Conservation (phyloP, 2,113 vertebrate genomes). For the Crotalus tigris region DNA sequence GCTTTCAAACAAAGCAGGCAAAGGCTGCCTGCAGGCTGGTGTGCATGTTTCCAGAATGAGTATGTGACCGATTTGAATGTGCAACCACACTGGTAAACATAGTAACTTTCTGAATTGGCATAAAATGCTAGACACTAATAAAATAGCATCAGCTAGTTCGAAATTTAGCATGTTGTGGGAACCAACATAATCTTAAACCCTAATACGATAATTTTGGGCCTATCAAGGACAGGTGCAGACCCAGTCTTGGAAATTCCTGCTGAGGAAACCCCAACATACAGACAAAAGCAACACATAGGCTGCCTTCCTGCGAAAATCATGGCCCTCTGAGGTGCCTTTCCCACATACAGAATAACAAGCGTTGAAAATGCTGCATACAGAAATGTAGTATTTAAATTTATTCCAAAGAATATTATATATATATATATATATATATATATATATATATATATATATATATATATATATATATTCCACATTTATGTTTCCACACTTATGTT, state of each 20-base stretch:
- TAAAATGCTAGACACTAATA: neutral
- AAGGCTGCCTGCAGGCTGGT: neutral
- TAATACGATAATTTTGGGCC: neutral
- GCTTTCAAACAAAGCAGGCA: neutral
- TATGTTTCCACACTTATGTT: slow-evolving; percentile 28
- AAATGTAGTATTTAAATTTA: slow-evolving; percentile 30
- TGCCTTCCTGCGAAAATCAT: neutral
- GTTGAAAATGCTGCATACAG: neutral
- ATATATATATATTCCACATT: slow-evolving; percentile 1
- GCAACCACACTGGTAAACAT: neutral
- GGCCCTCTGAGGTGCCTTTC: neutral
- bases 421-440: slow-evolving; percentile 1
- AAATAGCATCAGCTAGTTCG: neutral
- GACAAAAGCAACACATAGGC: neutral
- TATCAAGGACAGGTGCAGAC: neutral
- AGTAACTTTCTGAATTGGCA: neutral
- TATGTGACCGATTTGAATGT: neutral
- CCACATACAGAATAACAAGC: neutral
- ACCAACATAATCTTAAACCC: neutral
- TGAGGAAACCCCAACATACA: neutral
- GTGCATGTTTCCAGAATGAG: neutral
- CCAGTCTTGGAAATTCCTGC: neutral
- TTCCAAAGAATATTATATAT: slow-evolving; percentile 22
- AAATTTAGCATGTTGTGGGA: neutral
- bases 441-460: neutral